These are phyloP conservation scores for Bembecia ichneumoniformis DNA, from an alignment of 2,888 invertebrate genomes.

Conservation along the genomic window DNA sequence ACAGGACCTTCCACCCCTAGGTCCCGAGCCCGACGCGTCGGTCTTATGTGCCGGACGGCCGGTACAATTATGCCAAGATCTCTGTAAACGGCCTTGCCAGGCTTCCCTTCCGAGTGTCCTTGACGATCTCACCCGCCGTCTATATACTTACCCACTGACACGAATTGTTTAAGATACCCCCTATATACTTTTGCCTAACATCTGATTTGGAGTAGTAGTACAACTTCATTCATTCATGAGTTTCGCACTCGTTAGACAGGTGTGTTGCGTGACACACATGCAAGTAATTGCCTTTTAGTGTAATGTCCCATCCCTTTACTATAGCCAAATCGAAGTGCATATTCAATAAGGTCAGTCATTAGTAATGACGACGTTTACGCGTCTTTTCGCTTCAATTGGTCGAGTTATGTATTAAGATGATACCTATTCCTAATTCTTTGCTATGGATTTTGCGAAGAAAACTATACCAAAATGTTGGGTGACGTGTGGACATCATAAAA, in stretches of 20 bases:
- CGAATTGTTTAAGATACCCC: constrained; percentile 17
- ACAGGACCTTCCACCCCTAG: constrained; percentile 66
- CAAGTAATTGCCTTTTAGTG: too few species aligned
- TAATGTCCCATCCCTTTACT: too few species aligned
- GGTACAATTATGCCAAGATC: constrained; percentile 32
- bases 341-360: too few species aligned
- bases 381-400: too few species aligned
- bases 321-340: too few species aligned
- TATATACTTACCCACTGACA: constrained; percentile 39
- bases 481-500: too few species aligned
- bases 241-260: background rate
- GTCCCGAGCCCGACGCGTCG: constrained; percentile 53
- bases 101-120: constrained; percentile 43
- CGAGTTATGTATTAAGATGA: too few species aligned
- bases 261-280: background rate
- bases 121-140: constrained; percentile 44
- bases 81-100: constrained; percentile 36
- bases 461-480: too few species aligned
- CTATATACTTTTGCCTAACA: constrained; percentile 2
- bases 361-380: too few species aligned
- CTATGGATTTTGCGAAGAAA: too few species aligned
- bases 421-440: too few species aligned
- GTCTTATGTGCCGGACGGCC: constrained; percentile 42
- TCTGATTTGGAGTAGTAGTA: constrained; percentile 8
- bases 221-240: constrained; percentile 15